These are phyloP conservation scores for Electrophaes corylata DNA, from an alignment of 2,888 invertebrate species.

Conservation along the genomic window DNA sequence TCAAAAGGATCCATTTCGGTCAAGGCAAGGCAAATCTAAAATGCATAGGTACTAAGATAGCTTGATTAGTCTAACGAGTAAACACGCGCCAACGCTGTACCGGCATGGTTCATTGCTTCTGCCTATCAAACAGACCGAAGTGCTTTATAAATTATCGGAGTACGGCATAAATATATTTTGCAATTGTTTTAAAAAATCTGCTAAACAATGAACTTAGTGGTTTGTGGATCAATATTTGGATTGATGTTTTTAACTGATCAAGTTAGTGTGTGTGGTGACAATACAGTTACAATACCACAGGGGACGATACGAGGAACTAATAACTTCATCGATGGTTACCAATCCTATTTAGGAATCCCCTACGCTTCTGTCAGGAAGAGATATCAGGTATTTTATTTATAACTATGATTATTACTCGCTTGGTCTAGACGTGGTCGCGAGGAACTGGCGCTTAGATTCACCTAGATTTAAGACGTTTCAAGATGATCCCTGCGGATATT, in stretches of 20 bases:
- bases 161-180: no score
- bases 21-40: not conserved
- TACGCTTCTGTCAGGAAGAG: constrained; percentile 13
- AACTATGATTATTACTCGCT: no score
- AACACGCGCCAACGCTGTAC: no score
- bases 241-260: not conserved
- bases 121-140: not conserved
- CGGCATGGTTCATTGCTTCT: not conserved
- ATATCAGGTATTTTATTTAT: constrained; percentile 9
- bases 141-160: not conserved
- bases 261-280: not conserved
- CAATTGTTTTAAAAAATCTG: no score
- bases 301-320: constrained; percentile 13
- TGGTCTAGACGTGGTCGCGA: no score
- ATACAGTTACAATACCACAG: constrained; percentile 11
- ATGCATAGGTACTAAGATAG: not conserved
- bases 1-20: not conserved
- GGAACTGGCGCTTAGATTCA: no score
- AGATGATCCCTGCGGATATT: no score
- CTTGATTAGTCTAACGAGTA: no score
- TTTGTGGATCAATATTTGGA: not conserved
- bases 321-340: constrained; percentile 7
- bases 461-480: no score
- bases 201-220: not conserved
- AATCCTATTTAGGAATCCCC: constrained; percentile 17